These are phyloP conservation scores for Panthera tigris DNA, from an alignment of 2,113 vertebrate species.

Conservation along the genomic window DNA sequence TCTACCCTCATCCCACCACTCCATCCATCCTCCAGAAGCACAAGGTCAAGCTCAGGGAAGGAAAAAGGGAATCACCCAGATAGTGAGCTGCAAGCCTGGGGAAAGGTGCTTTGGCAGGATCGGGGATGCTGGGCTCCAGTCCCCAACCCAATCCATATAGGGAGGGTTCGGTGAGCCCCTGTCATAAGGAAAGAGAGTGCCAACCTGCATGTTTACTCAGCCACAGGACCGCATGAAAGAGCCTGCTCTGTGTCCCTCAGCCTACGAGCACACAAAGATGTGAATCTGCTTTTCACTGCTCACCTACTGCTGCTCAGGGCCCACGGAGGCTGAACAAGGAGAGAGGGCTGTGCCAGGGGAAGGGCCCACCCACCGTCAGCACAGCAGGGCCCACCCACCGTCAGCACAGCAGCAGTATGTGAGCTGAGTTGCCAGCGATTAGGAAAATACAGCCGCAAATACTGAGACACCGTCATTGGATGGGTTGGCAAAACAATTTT, in stretches of 20 bases:
- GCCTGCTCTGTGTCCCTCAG: not conserved
- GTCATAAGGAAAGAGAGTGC: not conserved
- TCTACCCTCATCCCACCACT: not conserved
- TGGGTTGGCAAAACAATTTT: not conserved
- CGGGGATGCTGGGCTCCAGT: too few species aligned
- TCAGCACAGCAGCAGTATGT: too few species aligned
- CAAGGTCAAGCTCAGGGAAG: not conserved
- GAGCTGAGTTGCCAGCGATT: not conserved
- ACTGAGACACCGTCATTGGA: not conserved
- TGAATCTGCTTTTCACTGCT: not conserved
- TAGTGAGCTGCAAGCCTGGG: not conserved
- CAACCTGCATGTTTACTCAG: not conserved
- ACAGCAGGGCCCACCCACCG: fast-evolving
- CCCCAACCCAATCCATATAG: not conserved
- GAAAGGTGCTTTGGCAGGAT: not conserved
- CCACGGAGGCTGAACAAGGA: not conserved
- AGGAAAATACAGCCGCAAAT: not conserved
- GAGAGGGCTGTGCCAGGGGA: not conserved
- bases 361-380: too few species aligned
- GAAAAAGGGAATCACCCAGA: not conserved
- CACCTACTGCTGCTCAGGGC: not conserved
- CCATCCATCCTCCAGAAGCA: not conserved
- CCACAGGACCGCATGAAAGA: not conserved
- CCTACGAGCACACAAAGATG: too few species aligned
- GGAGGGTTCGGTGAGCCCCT: too few species aligned